Evolutionary conservation across 2,113 vertebrate genomes (phyloP).

Genomic region (Pomatostomus ruficeps): DNA sequence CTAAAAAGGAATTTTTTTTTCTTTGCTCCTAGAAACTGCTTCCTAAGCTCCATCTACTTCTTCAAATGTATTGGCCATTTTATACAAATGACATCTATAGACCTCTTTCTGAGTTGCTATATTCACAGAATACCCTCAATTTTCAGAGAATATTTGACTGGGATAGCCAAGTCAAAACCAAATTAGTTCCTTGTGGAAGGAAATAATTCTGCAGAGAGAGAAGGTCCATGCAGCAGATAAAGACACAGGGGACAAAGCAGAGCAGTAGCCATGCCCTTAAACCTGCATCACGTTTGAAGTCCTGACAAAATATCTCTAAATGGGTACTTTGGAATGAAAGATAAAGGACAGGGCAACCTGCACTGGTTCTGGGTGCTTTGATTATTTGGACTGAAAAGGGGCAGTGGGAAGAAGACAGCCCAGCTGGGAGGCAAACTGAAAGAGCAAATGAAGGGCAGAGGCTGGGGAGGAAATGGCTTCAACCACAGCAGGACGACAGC

Average conservation of each 20-base stretch:
- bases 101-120: rapidly evolving
- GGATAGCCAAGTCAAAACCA: neutral
- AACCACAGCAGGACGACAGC: neutral
- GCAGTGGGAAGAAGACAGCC: neutral
- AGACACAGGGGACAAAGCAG: neutral
- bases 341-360: neutral
- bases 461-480: neutral
- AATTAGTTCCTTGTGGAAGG: neutral
- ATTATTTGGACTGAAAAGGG: neutral
- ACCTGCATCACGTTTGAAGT: neutral
- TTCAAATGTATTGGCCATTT: neutral
- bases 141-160: neutral
- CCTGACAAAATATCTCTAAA: neutral
- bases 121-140: neutral
- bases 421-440: neutral
- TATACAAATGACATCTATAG: neutral
- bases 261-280: neutral
- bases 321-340: neutral
- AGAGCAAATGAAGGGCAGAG: neutral
- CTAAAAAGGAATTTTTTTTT: neutral
- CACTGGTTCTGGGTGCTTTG: neutral
- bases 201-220: neutral
- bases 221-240: neutral
- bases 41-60: neutral
- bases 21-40: neutral